phyloP scores from a whole-genome alignment of 2,888 invertebrate species.

The Sialis lutaria region DNA sequence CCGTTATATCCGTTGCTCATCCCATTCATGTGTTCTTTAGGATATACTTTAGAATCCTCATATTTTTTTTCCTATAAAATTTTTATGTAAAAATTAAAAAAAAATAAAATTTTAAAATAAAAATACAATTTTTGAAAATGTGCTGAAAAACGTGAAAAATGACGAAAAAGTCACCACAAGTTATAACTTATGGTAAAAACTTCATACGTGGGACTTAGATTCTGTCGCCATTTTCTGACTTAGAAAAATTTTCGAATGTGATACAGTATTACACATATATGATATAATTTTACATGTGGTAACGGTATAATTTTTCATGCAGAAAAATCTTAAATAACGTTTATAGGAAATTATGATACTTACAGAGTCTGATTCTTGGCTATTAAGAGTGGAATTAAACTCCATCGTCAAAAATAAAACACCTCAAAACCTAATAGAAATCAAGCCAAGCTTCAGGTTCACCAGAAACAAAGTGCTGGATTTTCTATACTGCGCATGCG shows the following conservation, averaged over 20 bases:
- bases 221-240: constrained; percentile 82
- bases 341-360: constrained; percentile 24
- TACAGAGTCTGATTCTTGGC: constrained; percentile 39
- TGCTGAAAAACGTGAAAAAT: constrained; percentile 2
- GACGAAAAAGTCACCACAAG: not conserved
- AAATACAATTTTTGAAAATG: constrained; percentile 4
- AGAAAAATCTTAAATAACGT: constrained; percentile 1
- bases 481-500: constrained; percentile 43
- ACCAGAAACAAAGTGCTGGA: constrained; percentile 35
- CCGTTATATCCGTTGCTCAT: constrained; percentile 55
- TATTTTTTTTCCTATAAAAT: constrained; percentile 1
- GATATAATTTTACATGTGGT: constrained; percentile 14
- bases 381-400: constrained; percentile 41
- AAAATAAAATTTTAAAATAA: constrained; percentile 5
- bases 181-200: not conserved
- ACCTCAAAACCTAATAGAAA: constrained; percentile 6
- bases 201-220: constrained; percentile 41
- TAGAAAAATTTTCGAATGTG: constrained; percentile 40
- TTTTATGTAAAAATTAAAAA: not conserved
- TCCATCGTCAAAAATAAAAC: constrained; percentile 35
- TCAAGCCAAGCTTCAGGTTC: constrained; percentile 11
- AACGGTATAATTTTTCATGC: constrained; percentile 3
- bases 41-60: constrained; percentile 6
- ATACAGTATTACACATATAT: constrained; percentile 32
- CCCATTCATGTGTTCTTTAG: constrained; percentile 48